Conservation (phyloP, 2,113 vertebrate species). For the Cyrtonyx montezumae region DNA sequence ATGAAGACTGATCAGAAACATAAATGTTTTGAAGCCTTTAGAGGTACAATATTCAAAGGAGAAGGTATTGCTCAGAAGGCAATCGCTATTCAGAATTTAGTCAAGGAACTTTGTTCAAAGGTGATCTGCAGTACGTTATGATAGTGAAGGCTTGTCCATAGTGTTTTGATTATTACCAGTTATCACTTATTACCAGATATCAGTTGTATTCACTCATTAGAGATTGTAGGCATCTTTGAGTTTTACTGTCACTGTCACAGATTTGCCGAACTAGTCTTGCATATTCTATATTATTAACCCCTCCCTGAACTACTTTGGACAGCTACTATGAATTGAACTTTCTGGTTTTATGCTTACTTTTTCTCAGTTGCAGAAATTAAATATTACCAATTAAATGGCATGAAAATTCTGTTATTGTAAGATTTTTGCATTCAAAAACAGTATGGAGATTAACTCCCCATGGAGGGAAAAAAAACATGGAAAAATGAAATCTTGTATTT, state of each 20-base stretch:
- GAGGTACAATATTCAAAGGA: background rate
- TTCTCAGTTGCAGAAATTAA: background rate
- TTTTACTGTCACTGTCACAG: background rate
- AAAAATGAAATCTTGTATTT: background rate
- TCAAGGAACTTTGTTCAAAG: background rate
- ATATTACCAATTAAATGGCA: background rate
- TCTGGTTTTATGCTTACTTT: background rate
- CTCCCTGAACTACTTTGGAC: background rate
- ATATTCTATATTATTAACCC: background rate
- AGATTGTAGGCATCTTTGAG: background rate
- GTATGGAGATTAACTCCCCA: background rate
- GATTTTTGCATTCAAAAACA: background rate
- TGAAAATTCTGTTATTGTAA: background rate
- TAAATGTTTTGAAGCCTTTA: background rate
- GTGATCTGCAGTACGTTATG: background rate
- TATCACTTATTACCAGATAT: too few species aligned
- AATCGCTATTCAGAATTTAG: background rate
- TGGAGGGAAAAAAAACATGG: background rate
- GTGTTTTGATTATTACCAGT: accelerated
- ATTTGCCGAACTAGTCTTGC: background rate
- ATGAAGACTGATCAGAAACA: background rate
- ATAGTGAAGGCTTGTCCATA: background rate
- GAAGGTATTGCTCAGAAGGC: background rate
- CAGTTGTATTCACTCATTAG: background rate
- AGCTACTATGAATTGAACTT: background rate